Percentiles rank a stretch among this genome's conserved stretches.
These are phyloP conservation scores for Amaurobius ferox DNA, from an alignment of 2,888 invertebrate genomes.

Conservation along the genomic window DNA sequence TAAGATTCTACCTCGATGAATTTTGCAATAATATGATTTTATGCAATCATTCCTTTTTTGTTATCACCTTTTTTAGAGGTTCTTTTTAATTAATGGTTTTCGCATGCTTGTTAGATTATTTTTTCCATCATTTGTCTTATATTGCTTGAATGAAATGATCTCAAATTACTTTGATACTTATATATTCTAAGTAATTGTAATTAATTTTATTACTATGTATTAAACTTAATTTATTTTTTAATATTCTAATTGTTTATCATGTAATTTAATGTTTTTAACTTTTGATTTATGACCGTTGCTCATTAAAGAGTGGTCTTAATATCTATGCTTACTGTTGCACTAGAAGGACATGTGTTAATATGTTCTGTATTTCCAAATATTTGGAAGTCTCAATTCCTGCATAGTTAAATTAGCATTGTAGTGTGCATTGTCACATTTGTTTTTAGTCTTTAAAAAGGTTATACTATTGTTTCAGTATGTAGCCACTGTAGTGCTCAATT, in stretches of 20 bases:
- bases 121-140: constrained; percentile 37
- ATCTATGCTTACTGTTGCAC: constrained; percentile 37
- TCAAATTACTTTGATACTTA: constrained; percentile 63
- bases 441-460: constrained; percentile 35
- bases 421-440: constrained; percentile 55
- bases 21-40: constrained; percentile 67
- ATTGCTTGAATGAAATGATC: constrained; percentile 55
- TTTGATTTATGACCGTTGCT: constrained; percentile 55
- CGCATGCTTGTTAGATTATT: constrained; percentile 52
- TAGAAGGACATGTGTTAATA: constrained; percentile 27
- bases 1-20: constrained; percentile 67
- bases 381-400: constrained; percentile 35
- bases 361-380: constrained; percentile 31
- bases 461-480: constrained; percentile 50
- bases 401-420: constrained; percentile 34
- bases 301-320: constrained; percentile 42
- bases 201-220: constrained; percentile 61
- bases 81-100: constrained; percentile 54
- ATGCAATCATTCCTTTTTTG: constrained; percentile 72
- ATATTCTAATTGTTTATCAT: constrained; percentile 59
- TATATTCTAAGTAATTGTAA: constrained; percentile 60
- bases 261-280: constrained; percentile 55
- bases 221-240: constrained; percentile 51
- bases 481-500: constrained; percentile 58
- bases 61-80: constrained; percentile 48